These are phyloP conservation scores for Zosterops japonicus DNA, from an alignment of 2,113 vertebrate species.

Conservation along the genomic window DNA sequence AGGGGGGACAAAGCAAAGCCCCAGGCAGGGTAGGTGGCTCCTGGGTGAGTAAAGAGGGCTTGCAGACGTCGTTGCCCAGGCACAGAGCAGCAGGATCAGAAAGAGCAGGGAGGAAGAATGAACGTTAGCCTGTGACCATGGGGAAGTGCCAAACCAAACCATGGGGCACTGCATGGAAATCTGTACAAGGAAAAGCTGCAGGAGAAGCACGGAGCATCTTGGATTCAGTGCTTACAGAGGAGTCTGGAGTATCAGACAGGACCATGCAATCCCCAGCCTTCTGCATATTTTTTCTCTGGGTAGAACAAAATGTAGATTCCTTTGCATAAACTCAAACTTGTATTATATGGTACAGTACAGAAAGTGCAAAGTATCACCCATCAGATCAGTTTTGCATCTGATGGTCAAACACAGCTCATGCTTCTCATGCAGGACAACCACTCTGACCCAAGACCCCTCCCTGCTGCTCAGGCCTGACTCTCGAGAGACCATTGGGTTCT, in stretches of 20 bases:
- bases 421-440: slow-evolving; percentile 51
- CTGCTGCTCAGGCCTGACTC: slow-evolving; percentile 66
- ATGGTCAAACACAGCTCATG: slow-evolving; percentile 49
- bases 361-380: slow-evolving; percentile 54
- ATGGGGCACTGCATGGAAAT: background rate
- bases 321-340: slow-evolving; percentile 37
- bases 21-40: background rate
- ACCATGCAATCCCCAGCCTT: background rate
- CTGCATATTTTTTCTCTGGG: background rate
- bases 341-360: slow-evolving; percentile 35
- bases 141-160: background rate
- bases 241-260: background rate
- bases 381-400: slow-evolving; percentile 28
- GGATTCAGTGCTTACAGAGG: background rate
- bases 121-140: background rate
- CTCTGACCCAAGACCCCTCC: slow-evolving; percentile 50
- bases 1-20: background rate
- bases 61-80: background rate
- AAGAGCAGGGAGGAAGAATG: background rate
- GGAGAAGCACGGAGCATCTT: slow-evolving; percentile 1
- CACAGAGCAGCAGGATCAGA: background rate
- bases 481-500: slow-evolving; percentile 48
- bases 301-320: background rate
- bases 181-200: background rate
- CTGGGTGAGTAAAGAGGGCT: background rate